phyloP scores from a whole-genome alignment of 1,140 invertebrate genomes.

The Magallana angulata region DNA sequence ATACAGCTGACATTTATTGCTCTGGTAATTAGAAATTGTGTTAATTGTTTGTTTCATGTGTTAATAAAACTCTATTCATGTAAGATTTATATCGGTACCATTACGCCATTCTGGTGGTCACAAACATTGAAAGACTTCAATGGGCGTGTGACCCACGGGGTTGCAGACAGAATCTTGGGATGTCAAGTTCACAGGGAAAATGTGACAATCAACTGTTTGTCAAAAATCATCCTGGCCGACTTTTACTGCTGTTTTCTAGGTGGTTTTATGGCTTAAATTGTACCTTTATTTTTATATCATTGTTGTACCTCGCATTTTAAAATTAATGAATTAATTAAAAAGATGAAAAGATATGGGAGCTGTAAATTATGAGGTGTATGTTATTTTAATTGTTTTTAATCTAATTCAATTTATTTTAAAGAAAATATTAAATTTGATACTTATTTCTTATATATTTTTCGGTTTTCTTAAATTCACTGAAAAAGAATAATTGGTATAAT shows the following conservation, averaged over 20 bases:
- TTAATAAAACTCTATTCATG: background rate
- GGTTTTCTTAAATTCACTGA: too few species aligned
- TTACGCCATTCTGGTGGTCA: background rate
- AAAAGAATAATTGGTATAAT: too few species aligned
- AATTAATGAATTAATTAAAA: background rate
- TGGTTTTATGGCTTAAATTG: background rate
- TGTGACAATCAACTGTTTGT: slow-evolving; percentile 10
- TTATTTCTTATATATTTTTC: too few species aligned
- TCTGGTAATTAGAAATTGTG: slow-evolving; percentile 5
- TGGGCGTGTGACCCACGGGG: background rate
- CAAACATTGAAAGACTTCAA: background rate
- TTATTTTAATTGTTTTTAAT: background rate
- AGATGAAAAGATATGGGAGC: background rate
- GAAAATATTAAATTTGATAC: too few species aligned
- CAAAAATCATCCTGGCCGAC: background rate
- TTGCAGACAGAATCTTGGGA: background rate
- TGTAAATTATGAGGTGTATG: background rate
- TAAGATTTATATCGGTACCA: background rate
- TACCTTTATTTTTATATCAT: background rate
- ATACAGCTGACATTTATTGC: background rate
- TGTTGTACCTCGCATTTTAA: background rate
- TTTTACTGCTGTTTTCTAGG: background rate
- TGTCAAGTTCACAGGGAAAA: background rate
- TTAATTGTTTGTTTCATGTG: slow-evolving; percentile 5
- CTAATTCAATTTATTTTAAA: too few species aligned